phyloP scores from a whole-genome alignment of 2,888 invertebrate genomes.

The Mactromeris polynyma region DNA sequence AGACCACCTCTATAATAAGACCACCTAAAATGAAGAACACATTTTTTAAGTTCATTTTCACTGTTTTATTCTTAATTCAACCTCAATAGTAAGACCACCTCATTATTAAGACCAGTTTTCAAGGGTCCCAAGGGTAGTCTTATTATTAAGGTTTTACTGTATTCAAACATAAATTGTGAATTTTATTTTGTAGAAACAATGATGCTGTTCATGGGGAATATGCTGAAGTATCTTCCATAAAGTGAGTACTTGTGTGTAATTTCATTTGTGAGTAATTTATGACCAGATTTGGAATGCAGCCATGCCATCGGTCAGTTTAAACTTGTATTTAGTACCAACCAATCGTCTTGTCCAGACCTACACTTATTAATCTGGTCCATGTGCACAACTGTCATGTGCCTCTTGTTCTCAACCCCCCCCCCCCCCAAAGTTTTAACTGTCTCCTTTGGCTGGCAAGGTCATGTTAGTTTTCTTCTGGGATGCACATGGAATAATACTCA shows the following conservation, averaged over 20 bases:
- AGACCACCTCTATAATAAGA: background rate
- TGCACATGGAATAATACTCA: too few species aligned
- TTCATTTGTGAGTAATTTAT: background rate
- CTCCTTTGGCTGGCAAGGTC: too few species aligned
- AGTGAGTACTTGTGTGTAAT: background rate
- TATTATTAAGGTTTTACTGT: background rate
- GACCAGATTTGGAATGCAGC: background rate
- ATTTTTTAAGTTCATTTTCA: background rate
- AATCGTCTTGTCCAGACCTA: background rate
- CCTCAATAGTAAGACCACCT: too few species aligned
- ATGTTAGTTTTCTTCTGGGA: too few species aligned
- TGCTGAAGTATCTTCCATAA: background rate
- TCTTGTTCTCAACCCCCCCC: too few species aligned
- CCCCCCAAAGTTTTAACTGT: too few species aligned
- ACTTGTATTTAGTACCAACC: background rate
- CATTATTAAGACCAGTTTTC: too few species aligned
- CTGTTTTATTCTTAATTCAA: background rate
- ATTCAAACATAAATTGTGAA: background rate
- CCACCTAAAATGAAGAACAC: background rate
- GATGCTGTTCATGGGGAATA: background rate
- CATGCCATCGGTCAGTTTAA: background rate
- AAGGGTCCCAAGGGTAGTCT: too few species aligned
- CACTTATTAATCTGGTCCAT: background rate
- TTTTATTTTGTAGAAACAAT: background rate
- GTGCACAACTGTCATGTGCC: background rate